Conservation (phyloP, 1,140 invertebrate genomes). For the Caenorhabditis briggsae region DNA sequence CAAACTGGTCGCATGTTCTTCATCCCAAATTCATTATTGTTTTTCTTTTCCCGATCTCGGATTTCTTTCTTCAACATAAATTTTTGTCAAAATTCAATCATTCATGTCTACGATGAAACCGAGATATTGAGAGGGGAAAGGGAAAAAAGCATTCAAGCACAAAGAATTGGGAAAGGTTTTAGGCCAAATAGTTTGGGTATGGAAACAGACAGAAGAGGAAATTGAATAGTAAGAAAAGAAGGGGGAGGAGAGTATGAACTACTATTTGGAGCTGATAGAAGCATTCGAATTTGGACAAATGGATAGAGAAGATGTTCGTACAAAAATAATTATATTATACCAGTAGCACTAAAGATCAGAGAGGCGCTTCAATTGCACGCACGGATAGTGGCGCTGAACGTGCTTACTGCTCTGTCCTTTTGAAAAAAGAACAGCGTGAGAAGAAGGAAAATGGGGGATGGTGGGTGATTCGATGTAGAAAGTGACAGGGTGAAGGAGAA, state of each 20-base stretch:
- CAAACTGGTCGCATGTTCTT: not conserved
- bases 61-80: not conserved
- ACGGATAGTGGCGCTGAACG: conserved; percentile 26
- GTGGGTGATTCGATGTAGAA: conserved; percentile 31
- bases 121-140: conserved; percentile 11
- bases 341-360: conserved; percentile 53
- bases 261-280: conserved; percentile 32
- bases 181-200: conserved; percentile 41
- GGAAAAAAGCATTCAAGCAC: conserved; percentile 31
- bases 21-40: not conserved
- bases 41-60: not conserved
- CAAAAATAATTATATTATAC: conserved; percentile 55
- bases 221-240: not conserved
- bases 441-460: not conserved
- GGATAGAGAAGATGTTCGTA: conserved; percentile 43
- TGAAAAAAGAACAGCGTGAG: not conserved
- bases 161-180: not conserved
- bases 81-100: conserved; percentile 41
- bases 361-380: conserved; percentile 7
- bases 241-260: not conserved
- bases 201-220: not conserved
- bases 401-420: conserved; percentile 47
- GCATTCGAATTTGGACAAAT: conserved; percentile 28
- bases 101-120: conserved; percentile 50
- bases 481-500: conserved; percentile 12